Evolutionary conservation across 1,140 invertebrate species (phyloP).

Genomic region (Drosophila dunni): DNA sequence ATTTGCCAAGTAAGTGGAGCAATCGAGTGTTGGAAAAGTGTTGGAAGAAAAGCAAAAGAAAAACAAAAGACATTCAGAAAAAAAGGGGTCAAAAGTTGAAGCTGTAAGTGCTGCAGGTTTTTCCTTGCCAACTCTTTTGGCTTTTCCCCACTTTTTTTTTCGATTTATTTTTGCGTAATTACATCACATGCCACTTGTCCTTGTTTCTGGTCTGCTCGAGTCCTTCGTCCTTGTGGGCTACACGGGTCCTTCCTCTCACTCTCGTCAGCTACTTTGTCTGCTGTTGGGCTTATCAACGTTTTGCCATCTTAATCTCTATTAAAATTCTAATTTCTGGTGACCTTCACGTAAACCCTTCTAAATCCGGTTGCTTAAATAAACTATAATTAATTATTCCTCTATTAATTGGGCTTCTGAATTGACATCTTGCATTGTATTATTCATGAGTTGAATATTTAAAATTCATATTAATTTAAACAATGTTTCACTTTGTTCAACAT

Average conservation of each 20-base stretch:
- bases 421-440: not conserved
- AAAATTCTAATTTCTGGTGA: conserved; percentile 11
- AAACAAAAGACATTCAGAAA: not conserved
- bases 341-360: conserved; percentile 6
- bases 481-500: not conserved
- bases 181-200: conserved; percentile 36
- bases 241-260: conserved; percentile 1
- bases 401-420: not conserved
- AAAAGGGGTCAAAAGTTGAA: conserved; percentile 1
- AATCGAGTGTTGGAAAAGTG: conserved; percentile 16
- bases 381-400: not conserved
- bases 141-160: not conserved
- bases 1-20: conserved; percentile 43
- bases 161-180: conserved; percentile 25
- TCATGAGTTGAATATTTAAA: not conserved
- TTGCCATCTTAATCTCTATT: conserved; percentile 17
- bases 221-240: conserved; percentile 20
- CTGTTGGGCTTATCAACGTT: conserved; percentile 22
- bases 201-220: conserved; percentile 20
- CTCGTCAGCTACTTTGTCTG: not conserved
- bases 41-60: conserved; percentile 6
- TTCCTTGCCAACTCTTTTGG: not conserved
- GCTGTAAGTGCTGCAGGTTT: conserved; percentile 2
- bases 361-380: not conserved
- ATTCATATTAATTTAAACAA: not conserved